These are phyloP conservation scores for Pygoscelis adeliae DNA, from an alignment of 2,113 vertebrate species.

Conservation along the genomic window DNA sequence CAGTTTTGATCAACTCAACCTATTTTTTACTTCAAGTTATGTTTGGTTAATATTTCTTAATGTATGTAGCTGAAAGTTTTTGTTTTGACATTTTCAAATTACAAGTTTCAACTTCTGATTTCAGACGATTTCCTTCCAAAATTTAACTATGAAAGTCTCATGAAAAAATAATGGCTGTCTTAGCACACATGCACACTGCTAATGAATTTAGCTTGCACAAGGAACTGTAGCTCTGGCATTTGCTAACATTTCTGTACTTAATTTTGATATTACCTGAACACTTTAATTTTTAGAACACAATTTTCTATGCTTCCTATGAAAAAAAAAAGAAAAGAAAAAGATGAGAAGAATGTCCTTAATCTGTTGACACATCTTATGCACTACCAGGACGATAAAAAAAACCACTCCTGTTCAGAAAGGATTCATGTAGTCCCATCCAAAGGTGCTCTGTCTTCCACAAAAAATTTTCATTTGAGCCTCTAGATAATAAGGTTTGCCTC, in stretches of 20 bases:
- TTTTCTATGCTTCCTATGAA: neutral
- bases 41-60: neutral
- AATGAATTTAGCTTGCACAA: neutral
- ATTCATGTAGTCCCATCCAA: neutral
- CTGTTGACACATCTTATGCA: neutral
- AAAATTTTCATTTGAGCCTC: neutral
- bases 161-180: neutral
- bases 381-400: neutral
- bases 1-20: neutral
- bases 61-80: neutral
- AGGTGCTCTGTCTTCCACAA: neutral
- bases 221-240: neutral
- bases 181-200: neutral
- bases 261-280: neutral
- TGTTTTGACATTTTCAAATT: neutral
- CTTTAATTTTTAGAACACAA: neutral
- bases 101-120: neutral
- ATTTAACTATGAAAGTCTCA: neutral
- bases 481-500: neutral
- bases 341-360: neutral
- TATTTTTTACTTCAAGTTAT: neutral
- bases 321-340: neutral
- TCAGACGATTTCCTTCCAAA: neutral
- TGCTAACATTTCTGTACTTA: neutral
- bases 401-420: neutral